Base-by-base conservation (phyloP, 2,888 invertebrate species). In the Erannis defoliaria region DNA sequence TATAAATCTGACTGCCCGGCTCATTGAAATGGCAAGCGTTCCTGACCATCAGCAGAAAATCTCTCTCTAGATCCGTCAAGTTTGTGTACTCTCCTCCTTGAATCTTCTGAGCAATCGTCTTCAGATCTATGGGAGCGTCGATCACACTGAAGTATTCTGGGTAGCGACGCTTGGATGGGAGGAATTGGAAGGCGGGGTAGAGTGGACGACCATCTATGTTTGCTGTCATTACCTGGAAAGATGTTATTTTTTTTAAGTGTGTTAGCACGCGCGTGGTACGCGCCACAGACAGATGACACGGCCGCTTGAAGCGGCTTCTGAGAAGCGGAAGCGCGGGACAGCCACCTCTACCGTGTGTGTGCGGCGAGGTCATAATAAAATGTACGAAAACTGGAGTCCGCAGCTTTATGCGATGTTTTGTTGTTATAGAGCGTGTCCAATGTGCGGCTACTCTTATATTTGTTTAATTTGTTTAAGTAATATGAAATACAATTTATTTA, bases 1-100 rank as follows among this genome's bases (percentile, higher is more conserved):
- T 98, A 82, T 98, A 99, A 73, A 99, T 99, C 82, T 97, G 96
- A 12, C 99, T 99, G 1, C 98, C 98, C 0, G 99, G 98, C 80
- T 99, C 99, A 84, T 99, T 99, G 81, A 98, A 99, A 16, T 95
- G 94, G 82, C 98, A 99, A 0, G 99, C 99, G 87, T 99, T 99
- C 70, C 97, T 96, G 48, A 97, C 97, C 97, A 99, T 97, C 54
- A 97, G 93, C 68, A 96, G 86, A 37, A 99, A 88, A 93, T 99
- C 99, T 66, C 95, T 96, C 84, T 99, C 99, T 93, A 99, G 94
- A 56, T 98, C 98, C 45, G 93, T 92, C 33, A 99, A 85, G 67
- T 91, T 94, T 0, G 93, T 90, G 81, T 99, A 99, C 55, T 96
- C 96, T 54, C 95, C 96, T 59, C 95, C 67, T 87, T 98, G 97